Percentiles rank a stretch among this genome's conserved stretches.
phyloP scores from a whole-genome alignment of 1,140 invertebrate species.

The Panulirus ornatus region DNA sequence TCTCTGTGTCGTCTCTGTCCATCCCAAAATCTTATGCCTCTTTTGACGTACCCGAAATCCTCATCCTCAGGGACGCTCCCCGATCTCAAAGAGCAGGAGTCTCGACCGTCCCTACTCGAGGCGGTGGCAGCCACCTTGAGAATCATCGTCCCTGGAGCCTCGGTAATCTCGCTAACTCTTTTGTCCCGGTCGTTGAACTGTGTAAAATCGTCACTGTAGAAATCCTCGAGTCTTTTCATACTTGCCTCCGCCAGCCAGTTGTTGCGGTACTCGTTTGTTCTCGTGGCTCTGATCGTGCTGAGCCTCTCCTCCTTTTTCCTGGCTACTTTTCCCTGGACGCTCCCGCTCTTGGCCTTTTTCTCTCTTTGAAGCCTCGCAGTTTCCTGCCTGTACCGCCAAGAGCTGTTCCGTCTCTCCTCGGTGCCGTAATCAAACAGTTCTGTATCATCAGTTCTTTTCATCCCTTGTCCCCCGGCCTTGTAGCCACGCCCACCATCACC shows the following conservation, averaged over 20 bases:
- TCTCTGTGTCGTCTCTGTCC: constrained; percentile 37
- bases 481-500: too few species aligned
- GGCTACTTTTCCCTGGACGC: background rate
- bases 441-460: too few species aligned
- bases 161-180: background rate
- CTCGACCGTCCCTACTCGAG: background rate
- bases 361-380: background rate
- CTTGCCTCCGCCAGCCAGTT: constrained; percentile 52
- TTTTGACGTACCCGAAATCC: constrained; percentile 33
- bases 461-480: too few species aligned
- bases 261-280: background rate
- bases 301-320: background rate
- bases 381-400: constrained; percentile 12
- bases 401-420: background rate
- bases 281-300: background rate
- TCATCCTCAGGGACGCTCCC: background rate
- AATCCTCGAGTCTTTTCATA: constrained; percentile 47
- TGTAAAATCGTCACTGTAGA: constrained; percentile 50
- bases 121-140: background rate
- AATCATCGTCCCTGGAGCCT: background rate
- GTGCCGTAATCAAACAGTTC: too few species aligned
- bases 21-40: constrained; percentile 63
- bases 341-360: background rate
- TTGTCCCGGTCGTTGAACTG: background rate
- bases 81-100: background rate